phyloP scores from a whole-genome alignment of 1,140 invertebrate species.

The Acromyrmex charruanus region DNA sequence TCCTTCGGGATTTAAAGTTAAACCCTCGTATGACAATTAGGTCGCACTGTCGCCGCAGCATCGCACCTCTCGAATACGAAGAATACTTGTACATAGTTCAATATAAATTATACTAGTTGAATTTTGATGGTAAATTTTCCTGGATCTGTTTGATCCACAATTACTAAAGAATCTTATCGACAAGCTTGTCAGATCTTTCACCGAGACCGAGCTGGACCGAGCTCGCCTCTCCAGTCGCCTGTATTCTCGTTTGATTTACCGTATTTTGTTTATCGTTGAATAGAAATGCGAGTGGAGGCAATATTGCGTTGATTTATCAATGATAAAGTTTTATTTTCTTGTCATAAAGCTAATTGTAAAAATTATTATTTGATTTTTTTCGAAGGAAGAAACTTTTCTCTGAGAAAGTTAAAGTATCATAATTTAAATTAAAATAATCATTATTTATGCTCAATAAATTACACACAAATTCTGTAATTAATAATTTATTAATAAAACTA shows the following conservation, averaged over 20 bases:
- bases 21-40: constrained; percentile 17
- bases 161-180: constrained; percentile 38
- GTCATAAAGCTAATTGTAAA: neutral
- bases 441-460: constrained; percentile 1
- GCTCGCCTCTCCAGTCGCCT: constrained; percentile 2
- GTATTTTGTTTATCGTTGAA: constrained; percentile 44
- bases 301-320: neutral
- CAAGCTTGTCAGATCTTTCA: constrained; percentile 62
- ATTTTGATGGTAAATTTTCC: constrained; percentile 59
- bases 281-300: constrained; percentile 12
- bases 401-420: neutral
- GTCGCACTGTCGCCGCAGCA: constrained; percentile 54
- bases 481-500: neutral
- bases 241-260: constrained; percentile 17
- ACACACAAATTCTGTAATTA: neutral
- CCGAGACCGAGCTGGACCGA: neutral
- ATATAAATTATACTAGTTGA: constrained; percentile 40
- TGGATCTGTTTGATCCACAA: neutral
- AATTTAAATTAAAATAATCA: neutral
- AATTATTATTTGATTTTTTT: no score
- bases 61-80: neutral
- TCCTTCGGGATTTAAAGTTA: constrained; percentile 41
- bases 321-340: neutral
- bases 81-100: constrained; percentile 6
- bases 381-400: neutral